phyloP scores from a whole-genome alignment of 2,113 vertebrate genomes.

The Phrynosoma blainvillii region DNA sequence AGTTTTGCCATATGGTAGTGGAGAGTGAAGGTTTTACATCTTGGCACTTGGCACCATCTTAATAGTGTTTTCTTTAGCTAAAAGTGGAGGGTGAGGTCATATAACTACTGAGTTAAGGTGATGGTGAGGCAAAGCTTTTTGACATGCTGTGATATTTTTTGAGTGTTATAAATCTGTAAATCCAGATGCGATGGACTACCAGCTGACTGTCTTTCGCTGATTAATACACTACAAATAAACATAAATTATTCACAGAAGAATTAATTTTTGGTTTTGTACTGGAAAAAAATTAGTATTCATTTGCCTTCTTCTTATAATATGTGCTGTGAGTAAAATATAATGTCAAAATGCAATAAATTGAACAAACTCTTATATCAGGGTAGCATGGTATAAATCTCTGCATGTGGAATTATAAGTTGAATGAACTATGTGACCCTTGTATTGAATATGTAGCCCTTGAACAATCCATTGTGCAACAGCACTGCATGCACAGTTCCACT shows the following conservation, averaged over 20 bases:
- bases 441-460: no score
- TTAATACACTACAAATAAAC: neutral
- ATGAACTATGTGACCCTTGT: no score
- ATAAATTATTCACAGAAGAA: neutral
- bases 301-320: neutral
- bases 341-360: neutral
- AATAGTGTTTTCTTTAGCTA: neutral
- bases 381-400: no score
- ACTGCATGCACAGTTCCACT: no score
- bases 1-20: neutral
- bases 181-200: neutral
- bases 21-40: neutral
- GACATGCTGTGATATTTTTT: neutral
- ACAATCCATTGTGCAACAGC: no score
- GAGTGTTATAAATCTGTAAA: neutral
- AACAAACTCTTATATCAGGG: no score
- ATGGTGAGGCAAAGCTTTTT: neutral
- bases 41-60: neutral
- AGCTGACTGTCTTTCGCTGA: neutral
- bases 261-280: neutral
- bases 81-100: neutral
- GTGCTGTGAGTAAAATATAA: neutral
- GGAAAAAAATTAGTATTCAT: neutral
- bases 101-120: neutral
- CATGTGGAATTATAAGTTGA: no score